These are phyloP conservation scores for Leptinotarsa texana DNA, from an alignment of 1,140 invertebrate genomes.

Conservation along the genomic window DNA sequence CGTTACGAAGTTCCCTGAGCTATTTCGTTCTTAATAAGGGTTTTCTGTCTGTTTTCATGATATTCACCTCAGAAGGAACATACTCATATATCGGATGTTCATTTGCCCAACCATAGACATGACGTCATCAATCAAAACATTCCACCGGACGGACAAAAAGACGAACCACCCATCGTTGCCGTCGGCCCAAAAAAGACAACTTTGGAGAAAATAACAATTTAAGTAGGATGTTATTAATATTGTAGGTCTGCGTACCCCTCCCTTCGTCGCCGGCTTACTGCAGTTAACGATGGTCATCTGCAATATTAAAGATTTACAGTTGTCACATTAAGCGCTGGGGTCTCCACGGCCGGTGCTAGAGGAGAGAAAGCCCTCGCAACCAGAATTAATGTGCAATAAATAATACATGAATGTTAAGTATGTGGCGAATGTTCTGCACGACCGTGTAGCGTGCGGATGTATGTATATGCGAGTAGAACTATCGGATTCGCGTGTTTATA, in stretches of 20 bases:
- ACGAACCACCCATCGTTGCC: not conserved
- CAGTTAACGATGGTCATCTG: constrained; percentile 35
- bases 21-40: no score
- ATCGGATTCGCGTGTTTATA: no score
- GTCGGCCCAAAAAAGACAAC: not conserved
- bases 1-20: no score
- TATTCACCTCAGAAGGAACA: no score
- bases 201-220: constrained; percentile 10
- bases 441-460: not conserved
- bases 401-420: constrained; percentile 39
- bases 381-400: constrained; percentile 38
- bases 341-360: constrained; percentile 1
- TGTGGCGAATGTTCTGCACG: constrained; percentile 31
- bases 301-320: constrained; percentile 41
- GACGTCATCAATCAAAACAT: not conserved
- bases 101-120: no score
- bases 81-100: no score
- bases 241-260: constrained; percentile 7
- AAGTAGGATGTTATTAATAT: constrained; percentile 27
- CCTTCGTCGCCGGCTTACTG: constrained; percentile 1
- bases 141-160: not conserved
- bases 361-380: constrained; percentile 21
- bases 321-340: constrained; percentile 38
- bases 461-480: no score
- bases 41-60: no score